Percentiles rank a stretch among this genome's conserved stretches.
Conservation (phyloP, 2,797 vertebrate species). For the Eurystomus glaucurus region DNA sequence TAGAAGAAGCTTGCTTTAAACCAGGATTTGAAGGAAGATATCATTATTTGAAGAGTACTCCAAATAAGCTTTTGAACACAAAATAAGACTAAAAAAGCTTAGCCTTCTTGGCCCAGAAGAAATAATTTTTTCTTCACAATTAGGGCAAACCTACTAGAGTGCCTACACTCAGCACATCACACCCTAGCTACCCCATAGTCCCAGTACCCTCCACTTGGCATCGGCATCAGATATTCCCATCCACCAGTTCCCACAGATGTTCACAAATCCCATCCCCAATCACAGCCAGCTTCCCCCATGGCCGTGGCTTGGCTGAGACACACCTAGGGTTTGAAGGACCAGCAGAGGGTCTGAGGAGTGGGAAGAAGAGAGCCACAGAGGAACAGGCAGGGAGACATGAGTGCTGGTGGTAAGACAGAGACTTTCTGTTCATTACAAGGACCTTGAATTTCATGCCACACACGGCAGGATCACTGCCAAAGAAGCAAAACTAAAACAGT, state of each 20-base stretch:
- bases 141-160: not conserved
- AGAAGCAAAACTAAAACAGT: not conserved
- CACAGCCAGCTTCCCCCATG: not conserved
- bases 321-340: not conserved
- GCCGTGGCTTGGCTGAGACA: not conserved
- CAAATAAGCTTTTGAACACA: not conserved
- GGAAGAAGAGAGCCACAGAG: not conserved
- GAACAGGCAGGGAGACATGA: not conserved
- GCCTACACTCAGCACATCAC: not conserved
- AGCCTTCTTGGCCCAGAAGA: not conserved
- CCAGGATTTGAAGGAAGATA: not conserved
- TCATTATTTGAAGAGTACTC: not conserved
- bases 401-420: not conserved
- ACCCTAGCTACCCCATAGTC: not conserved
- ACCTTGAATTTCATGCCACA: not conserved
- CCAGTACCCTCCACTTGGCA: not conserved
- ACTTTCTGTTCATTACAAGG: not conserved
- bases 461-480: not conserved
- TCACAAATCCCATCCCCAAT: not conserved
- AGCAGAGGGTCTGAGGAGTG: not conserved
- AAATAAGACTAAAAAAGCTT: not conserved
- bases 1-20: not conserved
- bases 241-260: not conserved
- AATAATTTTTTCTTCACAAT: not conserved
- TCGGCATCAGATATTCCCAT: not conserved